These are phyloP conservation scores for Amorpha juglandis DNA, from an alignment of 2,888 invertebrate genomes.

Conservation along the genomic window DNA sequence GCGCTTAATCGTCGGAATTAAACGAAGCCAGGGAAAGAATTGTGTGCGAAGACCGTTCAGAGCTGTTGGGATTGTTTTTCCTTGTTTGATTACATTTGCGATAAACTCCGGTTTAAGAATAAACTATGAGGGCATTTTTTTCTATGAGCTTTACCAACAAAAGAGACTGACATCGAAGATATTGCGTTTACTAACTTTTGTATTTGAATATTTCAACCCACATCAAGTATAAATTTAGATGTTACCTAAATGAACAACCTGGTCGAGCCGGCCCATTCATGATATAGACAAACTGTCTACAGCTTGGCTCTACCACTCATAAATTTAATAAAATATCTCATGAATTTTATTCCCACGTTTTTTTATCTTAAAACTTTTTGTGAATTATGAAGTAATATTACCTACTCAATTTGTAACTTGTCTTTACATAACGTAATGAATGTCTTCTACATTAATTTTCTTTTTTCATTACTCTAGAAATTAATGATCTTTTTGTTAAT, in stretches of 20 bases:
- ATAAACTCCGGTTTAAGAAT: background rate
- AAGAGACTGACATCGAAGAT: no score
- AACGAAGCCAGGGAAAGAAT: slow-evolving; percentile 11
- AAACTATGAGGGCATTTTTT: background rate
- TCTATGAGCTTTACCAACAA: background rate
- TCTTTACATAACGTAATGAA: background rate
- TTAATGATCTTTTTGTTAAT: no score
- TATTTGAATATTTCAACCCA: no score
- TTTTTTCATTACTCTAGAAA: no score
- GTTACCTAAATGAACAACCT: no score
- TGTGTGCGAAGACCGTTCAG: slow-evolving; percentile 17
- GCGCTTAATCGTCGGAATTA: slow-evolving; percentile 35
- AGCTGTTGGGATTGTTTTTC: background rate
- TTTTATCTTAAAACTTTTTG: background rate
- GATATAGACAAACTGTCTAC: no score
- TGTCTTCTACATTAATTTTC: no score
- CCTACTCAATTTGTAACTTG: background rate
- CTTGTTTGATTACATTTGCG: slow-evolving; percentile 6
- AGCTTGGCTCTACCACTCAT: no score
- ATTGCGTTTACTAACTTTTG: no score
- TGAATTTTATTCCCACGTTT: slow-evolving; percentile 5
- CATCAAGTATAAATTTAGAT: no score
- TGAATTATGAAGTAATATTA: background rate
- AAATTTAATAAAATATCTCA: slow-evolving; percentile 6
- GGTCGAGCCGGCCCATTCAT: no score